A percentile compares a stretch with the other conserved stretches of the same genome.
Conservation (phyloP, 2,797 vertebrate species). For the Catamblyrhynchus diadema region DNA sequence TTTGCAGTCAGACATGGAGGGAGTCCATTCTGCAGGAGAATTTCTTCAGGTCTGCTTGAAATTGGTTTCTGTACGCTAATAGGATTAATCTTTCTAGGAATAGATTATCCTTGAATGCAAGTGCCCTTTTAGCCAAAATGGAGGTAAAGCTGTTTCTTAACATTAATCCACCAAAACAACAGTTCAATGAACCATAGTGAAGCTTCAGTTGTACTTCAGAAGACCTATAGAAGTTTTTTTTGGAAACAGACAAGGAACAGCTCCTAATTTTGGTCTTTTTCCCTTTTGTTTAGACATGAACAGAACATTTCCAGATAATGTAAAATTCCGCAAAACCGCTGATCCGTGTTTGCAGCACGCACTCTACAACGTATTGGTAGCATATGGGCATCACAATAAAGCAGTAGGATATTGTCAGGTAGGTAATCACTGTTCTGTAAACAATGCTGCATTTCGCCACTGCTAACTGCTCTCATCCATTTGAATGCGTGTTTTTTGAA, state of each 20-base stretch:
- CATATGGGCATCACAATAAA: constrained; percentile 89
- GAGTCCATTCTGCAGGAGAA: background rate
- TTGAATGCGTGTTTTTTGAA: background rate
- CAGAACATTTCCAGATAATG: constrained; percentile 94
- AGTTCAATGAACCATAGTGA: background rate
- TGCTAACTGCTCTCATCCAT: background rate
- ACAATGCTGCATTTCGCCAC: background rate
- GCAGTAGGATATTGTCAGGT: constrained; percentile 95
- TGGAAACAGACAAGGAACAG: background rate
- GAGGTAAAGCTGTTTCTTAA: background rate
- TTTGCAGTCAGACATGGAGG: background rate
- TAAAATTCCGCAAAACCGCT: constrained; percentile 83
- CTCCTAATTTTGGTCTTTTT: background rate
- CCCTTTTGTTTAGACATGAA: constrained; percentile 83
- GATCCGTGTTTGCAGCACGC: constrained; percentile 84
- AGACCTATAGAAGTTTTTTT: background rate
- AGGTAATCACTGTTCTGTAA: background rate
- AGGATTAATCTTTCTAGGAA: constrained; percentile 13
- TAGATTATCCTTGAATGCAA: background rate
- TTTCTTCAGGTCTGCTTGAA: constrained; percentile 3
- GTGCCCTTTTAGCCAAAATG: background rate
- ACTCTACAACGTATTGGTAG: constrained; percentile 89
- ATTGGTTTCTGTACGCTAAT: background rate
- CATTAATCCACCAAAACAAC: background rate
- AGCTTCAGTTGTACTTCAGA: background rate